Evolutionary conservation across 2,797 vertebrate species (phyloP).

Genomic region (Lacerta viridis): DNA sequence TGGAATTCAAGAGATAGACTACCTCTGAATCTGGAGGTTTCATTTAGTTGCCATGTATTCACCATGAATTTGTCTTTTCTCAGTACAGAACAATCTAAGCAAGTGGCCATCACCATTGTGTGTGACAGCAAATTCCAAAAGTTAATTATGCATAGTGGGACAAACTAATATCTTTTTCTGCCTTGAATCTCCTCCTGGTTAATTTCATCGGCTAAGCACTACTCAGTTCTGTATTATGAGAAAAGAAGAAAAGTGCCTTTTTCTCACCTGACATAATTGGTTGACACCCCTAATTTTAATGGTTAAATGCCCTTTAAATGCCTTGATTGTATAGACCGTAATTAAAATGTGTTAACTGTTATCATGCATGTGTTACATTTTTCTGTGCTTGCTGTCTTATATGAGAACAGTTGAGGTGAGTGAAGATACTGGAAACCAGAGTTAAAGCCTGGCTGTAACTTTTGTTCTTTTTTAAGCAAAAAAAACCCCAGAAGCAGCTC

Average conservation of each 20-base stretch:
- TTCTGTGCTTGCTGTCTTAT: not conserved
- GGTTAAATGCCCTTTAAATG: slow-evolving; percentile 22
- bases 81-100: not conserved
- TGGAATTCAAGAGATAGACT: not conserved
- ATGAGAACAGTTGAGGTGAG: not conserved
- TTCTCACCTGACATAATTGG: not conserved
- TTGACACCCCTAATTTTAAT: slow-evolving; percentile 30
- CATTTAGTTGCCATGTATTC: not conserved
- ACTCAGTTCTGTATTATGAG: not conserved
- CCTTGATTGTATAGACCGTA: slow-evolving; percentile 7
- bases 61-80: not conserved
- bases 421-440: not conserved
- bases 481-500: not conserved
- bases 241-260: not conserved
- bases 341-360: slow-evolving; percentile 32
- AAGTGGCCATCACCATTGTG: not conserved
- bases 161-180: not conserved
- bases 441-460: not conserved
- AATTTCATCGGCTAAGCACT: not conserved
- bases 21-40: not conserved
- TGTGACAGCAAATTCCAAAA: too few relatives aligned
- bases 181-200: not conserved
- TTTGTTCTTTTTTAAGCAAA: not conserved
- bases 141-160: not conserved
- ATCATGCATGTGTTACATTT: not conserved